Evolutionary conservation across 2,113 vertebrate genomes (phyloP), one percentile per base, ranked within the genome.

Genomic region (Prietella phreatophila): DNA sequence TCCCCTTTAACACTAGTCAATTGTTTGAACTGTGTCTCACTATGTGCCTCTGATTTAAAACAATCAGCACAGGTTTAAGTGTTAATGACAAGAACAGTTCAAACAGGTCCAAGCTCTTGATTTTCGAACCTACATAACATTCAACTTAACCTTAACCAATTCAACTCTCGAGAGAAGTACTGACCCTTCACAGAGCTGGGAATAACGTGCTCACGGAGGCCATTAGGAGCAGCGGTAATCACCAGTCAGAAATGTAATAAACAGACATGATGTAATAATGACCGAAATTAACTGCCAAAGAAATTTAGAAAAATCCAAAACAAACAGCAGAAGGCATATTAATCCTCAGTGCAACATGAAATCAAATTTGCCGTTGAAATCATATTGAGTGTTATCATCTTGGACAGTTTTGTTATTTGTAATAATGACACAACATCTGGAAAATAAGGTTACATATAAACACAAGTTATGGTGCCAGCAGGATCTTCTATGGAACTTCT

Each of bases 81-180:
- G 15, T 82, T 25, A 58, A 36, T 33, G 36, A 47, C 80, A 82
- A 56, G 56, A 25, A 82, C 42, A 82, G 80, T 39, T 82, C 80
- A 25, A 36, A 14, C 56, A 36, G 19, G 55, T 17, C 65, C 13
- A 65, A 65, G 15, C 36, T 42, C 30, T 63, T 58, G 17, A 81
- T n/a, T 3, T 1, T 15, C 58, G 58, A 30, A 58, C 7, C 79
- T 33, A 47, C 42, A 7, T 47, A 9, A 33, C 53, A 81, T 19
- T 58, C n/a, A 81, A 20, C 39, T 42, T 42, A 42, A 42, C 39
- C 39, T 5, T 42, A 42, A 42, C 39, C 39, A 5, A 81, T 19
- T 58, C n/a, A 81, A 11, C 55, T 58, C 56, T 25, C 20, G 1
- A 60, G 27, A 82, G 60, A 17, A 60, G 33, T 36, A 3, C 30